These are phyloP conservation scores for Trididemnum nubilum DNA, from an alignment of 23 tunicate species.

Conservation along the genomic window DNA sequence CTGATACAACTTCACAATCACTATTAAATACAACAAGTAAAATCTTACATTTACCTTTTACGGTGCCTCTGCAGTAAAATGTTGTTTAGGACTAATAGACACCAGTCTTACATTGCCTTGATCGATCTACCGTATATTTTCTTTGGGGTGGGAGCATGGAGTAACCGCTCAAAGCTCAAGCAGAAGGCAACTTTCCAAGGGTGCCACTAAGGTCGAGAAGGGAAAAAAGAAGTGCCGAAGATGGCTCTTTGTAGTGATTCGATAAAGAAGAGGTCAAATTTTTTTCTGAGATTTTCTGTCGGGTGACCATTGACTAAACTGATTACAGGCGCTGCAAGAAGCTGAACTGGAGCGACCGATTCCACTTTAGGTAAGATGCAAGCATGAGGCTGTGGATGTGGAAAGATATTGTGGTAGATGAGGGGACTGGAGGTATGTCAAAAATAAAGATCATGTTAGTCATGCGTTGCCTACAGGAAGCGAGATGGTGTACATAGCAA, in stretches of 20 bases:
- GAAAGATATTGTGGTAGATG: neutral
- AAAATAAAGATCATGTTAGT: neutral
- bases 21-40: too few species aligned
- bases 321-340: neutral
- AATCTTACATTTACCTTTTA: too few species aligned
- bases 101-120: neutral
- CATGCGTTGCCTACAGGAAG: neutral
- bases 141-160: neutral
- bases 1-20: too few species aligned
- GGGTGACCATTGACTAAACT: neutral
- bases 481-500: neutral
- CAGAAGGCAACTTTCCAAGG: neutral
- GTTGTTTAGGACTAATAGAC: neutral
- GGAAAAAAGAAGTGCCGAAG: neutral
- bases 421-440: neutral
- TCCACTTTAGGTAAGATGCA: neutral
- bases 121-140: neutral
- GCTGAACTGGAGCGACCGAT: neutral
- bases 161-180: neutral
- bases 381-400: neutral
- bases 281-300: too few species aligned
- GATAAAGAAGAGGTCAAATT: too few species aligned
- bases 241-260: neutral
- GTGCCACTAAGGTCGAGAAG: neutral
- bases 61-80: neutral